Evolutionary conservation across 2,113 vertebrate genomes (phyloP).

Genomic region (Raphicerus campestris): DNA sequence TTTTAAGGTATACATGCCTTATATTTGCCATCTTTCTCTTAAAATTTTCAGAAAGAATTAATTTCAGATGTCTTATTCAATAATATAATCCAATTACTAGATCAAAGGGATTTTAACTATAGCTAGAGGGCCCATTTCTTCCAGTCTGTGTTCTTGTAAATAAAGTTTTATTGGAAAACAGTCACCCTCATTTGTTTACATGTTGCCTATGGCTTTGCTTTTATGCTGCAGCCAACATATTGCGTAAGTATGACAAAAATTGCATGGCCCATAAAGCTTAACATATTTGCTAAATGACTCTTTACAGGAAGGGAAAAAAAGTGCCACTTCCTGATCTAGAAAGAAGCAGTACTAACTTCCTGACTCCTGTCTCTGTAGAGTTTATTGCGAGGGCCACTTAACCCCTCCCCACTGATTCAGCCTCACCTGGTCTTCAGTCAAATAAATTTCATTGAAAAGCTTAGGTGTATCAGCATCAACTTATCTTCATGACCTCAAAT

Average conservation of each 20-base stretch:
- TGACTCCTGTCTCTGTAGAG: not conserved
- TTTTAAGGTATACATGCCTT: not conserved
- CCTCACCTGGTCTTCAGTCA: not conserved
- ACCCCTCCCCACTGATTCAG: not conserved
- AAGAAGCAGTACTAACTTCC: not conserved
- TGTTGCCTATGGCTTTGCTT: not conserved
- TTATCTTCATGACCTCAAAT: not conserved
- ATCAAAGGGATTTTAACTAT: not conserved
- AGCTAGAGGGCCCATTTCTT: not conserved
- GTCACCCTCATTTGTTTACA: not conserved
- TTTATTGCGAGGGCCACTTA: not conserved
- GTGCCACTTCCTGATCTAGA: not conserved
- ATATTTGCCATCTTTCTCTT: not conserved
- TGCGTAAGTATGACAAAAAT: not conserved
- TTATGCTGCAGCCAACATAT: not conserved
- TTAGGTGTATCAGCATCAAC: not conserved
- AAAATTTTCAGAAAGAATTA: not conserved
- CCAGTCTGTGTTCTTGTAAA: not conserved
- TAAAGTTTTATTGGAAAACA: constrained; percentile 24
- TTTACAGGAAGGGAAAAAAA: not conserved
- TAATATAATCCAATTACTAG: not conserved
- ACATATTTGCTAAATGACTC: not conserved
- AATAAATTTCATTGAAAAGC: not conserved
- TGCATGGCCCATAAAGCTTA: not conserved
- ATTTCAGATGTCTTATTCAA: constrained; percentile 3